Percentiles rank a stretch among this genome's conserved stretches.
Conservation (phyloP, 2,113 vertebrate species). For the Campylomormyrus numenius region DNA sequence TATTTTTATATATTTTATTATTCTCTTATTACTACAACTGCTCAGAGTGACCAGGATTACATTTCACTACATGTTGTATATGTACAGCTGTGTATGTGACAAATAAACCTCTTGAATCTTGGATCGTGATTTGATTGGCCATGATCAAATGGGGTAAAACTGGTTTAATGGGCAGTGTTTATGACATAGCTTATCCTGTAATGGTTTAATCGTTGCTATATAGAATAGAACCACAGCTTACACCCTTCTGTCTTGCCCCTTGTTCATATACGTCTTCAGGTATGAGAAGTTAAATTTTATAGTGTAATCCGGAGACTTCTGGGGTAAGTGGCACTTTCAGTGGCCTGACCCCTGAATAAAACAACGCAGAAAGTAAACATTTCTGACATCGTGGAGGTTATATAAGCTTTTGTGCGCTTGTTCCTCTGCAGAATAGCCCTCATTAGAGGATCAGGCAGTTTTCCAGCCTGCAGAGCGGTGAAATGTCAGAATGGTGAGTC, state of each 20-base stretch:
- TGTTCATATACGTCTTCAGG: background rate
- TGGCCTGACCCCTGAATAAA: background rate
- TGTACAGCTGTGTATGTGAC: no score
- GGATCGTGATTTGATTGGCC: background rate
- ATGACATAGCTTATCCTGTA: background rate
- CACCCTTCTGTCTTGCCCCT: background rate
- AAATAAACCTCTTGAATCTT: no score
- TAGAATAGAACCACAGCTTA: background rate
- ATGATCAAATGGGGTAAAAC: background rate
- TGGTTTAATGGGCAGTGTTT: background rate
- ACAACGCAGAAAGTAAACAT: background rate
- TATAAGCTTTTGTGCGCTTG: background rate
- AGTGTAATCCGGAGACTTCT: background rate
- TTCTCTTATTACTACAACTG: no score
- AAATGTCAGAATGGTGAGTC: background rate
- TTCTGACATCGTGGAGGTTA: background rate
- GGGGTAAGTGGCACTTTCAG: background rate
- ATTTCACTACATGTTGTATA: no score
- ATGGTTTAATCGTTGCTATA: background rate
- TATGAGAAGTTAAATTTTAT: background rate
- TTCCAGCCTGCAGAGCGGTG: background rate
- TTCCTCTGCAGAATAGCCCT: background rate
- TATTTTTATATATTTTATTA: no score
- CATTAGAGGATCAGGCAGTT: background rate
- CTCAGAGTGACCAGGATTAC: no score